These are phyloP conservation scores for Macaria notata DNA, from an alignment of 2,888 invertebrate genomes.

Conservation along the genomic window DNA sequence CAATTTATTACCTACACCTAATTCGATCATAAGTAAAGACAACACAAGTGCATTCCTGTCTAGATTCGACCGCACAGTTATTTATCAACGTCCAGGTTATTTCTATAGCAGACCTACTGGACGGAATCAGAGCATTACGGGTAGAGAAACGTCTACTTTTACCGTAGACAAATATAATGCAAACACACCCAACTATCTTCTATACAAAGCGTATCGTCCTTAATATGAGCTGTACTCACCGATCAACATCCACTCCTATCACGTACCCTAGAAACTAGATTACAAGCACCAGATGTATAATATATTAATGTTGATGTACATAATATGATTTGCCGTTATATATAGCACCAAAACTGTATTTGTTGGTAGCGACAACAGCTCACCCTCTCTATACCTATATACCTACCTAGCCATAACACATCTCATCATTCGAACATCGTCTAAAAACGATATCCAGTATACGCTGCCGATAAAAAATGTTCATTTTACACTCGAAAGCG, in stretches of 20 bases:
- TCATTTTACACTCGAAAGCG: conserved; percentile 55
- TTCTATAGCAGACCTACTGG: conserved; percentile 46
- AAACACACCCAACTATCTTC: no score
- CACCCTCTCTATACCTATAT: conserved; percentile 15
- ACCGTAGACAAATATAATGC: not conserved
- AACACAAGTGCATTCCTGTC: conserved; percentile 32
- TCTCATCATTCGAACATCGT: conserved; percentile 44
- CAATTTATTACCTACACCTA: no score
- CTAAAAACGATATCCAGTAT: conserved; percentile 44
- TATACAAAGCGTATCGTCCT: no score
- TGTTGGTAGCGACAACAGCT: conserved; percentile 6
- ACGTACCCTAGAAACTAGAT: no score
- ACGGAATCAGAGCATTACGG: conserved; percentile 45
- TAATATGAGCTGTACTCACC: no score
- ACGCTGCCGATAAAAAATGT: conserved; percentile 50
- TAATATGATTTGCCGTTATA: no score
- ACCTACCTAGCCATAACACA: conserved; percentile 14
- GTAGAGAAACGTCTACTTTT: conserved; percentile 13
- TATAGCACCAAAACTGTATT: no score
- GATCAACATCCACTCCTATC: no score
- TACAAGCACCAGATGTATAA: no score
- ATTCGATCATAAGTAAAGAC: conserved; percentile 8
- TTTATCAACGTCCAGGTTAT: conserved; percentile 56
- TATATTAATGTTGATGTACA: no score
- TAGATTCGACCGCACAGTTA: conserved; percentile 46